phyloP scores from a whole-genome alignment of 2,113 vertebrate genomes.

The Bolborhynchus lineola region DNA sequence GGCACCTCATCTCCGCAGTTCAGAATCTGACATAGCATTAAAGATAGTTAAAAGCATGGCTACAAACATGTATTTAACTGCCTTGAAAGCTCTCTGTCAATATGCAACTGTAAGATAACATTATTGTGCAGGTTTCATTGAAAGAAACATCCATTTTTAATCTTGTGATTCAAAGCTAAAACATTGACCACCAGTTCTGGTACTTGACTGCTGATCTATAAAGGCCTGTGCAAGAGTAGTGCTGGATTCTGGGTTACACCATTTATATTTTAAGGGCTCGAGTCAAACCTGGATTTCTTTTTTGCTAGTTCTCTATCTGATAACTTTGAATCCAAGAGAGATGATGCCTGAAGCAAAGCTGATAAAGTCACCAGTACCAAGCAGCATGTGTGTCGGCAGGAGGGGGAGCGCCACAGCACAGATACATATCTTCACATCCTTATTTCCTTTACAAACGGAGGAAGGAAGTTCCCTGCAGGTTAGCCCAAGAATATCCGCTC shows the following conservation, averaged over 20 bases:
- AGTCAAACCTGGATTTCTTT: slow-evolving; percentile 29
- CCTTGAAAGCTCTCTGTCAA: not conserved
- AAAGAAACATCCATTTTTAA: not conserved
- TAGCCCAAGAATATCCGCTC: not conserved
- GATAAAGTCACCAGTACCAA: slow-evolving; percentile 23
- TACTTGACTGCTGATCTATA: not conserved
- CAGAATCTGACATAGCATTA: not conserved
- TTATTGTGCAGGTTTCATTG: not conserved
- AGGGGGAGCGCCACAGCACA: not conserved
- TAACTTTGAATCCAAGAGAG: not conserved
- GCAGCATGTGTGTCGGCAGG: not conserved
- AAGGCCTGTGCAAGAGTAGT: not conserved
- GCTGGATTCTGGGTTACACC: not conserved
- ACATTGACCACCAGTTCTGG: not conserved
- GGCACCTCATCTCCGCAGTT: not conserved
- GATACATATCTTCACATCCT: slow-evolving; percentile 44
- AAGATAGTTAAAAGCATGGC: not conserved
- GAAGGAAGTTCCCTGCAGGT: slow-evolving; percentile 37
- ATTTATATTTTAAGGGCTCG: not conserved
- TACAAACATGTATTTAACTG: not conserved
- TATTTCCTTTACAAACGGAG: slow-evolving; percentile 9
- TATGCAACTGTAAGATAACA: not conserved
- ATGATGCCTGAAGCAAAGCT: not conserved
- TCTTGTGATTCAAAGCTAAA: not conserved
- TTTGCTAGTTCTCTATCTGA: not conserved